Evolutionary conservation across 2,888 invertebrate species (phyloP), one percentile per base, ranked within the genome.

Genomic region (Hypomecis punctinalis): DNA sequence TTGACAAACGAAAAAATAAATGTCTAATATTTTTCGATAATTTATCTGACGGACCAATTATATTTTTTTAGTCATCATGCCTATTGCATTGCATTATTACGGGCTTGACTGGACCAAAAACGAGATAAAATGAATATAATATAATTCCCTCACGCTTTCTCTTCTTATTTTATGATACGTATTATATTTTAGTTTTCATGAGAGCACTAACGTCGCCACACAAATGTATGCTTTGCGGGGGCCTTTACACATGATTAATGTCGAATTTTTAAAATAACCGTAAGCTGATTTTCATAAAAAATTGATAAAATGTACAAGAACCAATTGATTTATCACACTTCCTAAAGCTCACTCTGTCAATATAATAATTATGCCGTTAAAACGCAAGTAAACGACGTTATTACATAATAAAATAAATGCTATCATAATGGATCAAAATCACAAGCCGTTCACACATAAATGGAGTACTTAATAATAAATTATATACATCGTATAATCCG

Each of bases 391-490:
- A 13, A n/a, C n/a, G 37, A 52, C 23, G 37, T 39, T n/a, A 6
- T n/a, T 23, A 48, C 37, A 49, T 13, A 43, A 49, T 13, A 62
- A 43, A 55, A 55, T 62, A 63, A 63, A 59, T 54, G 53, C 54
- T 43, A 42, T 47, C 42, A 48, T 64, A 40, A 10, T 46, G 39
- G 36, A 46, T 42, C 10, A 39, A 57, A 53, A 58, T 55, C 40
- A 58, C 48, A 58, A 54, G 46, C 53, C 42, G 10, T 58, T 48
- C 57, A 66, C 57, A 57, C 61, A 56, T 23, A 43, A 61, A 9
- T 45, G 47, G n/a, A 59, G 33, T 53, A 7, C 23, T 39, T 11
- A 7, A 39, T 9, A 37, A 56, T 62, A 56, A 62, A 62, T 62
- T 37, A 6, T 39, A 6, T 35, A 8, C 13, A 46, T 8, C 13